Conservation (phyloP, 2,888 invertebrate genomes). For the Crocallis elinguaria region DNA sequence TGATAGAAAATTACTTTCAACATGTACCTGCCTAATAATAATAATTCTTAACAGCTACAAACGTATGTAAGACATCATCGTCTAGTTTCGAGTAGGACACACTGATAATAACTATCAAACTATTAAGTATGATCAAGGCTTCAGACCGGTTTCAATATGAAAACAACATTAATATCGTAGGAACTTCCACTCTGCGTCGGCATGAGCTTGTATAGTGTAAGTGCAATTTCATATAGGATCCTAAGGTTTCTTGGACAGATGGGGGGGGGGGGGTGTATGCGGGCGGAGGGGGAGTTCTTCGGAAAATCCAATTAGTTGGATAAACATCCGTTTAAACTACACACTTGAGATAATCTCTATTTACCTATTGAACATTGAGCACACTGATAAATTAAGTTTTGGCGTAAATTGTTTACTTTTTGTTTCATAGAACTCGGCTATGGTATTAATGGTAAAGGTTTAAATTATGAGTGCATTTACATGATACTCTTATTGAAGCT, state of each 20-base stretch:
- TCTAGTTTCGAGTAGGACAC: background rate
- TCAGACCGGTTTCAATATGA: conserved; percentile 41
- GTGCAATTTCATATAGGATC: conserved; percentile 53
- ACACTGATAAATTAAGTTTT: conserved; percentile 51
- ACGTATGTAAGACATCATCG: no score
- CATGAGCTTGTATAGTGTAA: conserved; percentile 40
- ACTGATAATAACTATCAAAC: background rate
- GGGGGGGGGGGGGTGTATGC: conserved; percentile 18
- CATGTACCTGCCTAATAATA: no score
- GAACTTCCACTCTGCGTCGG: conserved; percentile 47
- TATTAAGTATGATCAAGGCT: conserved; percentile 31
- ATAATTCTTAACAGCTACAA: background rate
- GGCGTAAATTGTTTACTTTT: conserved; percentile 32
- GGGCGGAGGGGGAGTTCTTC: conserved; percentile 28
- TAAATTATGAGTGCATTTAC: background rate
- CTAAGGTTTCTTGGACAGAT: conserved; percentile 40
- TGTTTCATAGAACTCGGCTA: background rate
- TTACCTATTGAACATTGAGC: conserved; percentile 59
- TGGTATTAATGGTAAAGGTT: no score
- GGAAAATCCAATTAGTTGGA: conserved; percentile 75
- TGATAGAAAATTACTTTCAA: no score
- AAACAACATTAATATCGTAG: conserved; percentile 59
- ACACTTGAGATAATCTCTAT: conserved; percentile 65
- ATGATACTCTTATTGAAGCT: no score
- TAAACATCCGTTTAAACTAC: conserved; percentile 72